Evolutionary conservation across 35 echinoderm and acorn worm species (phyloP).

Genomic region (Ophiothrix spiculata): DNA sequence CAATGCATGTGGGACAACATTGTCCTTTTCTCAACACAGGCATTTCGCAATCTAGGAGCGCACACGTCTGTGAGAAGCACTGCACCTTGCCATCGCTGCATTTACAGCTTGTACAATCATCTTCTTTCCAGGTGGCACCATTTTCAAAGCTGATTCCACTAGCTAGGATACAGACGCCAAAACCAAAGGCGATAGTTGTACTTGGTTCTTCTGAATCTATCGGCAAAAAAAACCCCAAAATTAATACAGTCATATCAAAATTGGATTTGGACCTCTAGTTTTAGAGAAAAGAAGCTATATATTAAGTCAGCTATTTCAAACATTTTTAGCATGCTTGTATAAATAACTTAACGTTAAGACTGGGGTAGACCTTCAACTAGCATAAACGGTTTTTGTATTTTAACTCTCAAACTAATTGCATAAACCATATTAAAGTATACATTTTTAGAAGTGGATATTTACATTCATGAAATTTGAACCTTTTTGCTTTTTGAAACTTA

Average conservation of each 20-base stretch:
- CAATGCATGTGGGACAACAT: slow-evolving; percentile 86
- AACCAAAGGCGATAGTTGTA: background rate
- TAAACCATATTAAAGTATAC: no score
- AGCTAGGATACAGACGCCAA: slow-evolving; percentile 18
- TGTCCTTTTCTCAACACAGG: slow-evolving; percentile 93
- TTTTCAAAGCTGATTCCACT: slow-evolving; percentile 52
- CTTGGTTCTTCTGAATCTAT: background rate
- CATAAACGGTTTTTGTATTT: no score
- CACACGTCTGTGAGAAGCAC: slow-evolving; percentile 86
- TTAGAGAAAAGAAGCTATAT: background rate
- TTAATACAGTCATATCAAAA: background rate
- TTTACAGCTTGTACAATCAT: slow-evolving; percentile 93
- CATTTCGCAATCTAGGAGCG: slow-evolving; percentile 66
- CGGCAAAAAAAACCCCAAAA: background rate
- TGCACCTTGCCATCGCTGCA: slow-evolving; percentile 58
- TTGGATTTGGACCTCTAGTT: background rate
- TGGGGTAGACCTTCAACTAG: no score
- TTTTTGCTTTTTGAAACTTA: no score
- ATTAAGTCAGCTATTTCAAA: background rate
- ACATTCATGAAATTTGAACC: no score
- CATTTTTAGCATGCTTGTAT: no score
- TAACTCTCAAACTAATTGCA: no score
- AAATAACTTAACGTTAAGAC: no score
- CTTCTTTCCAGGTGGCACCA: slow-evolving; percentile 88
- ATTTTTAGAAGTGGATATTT: no score